phyloP scores from a whole-genome alignment of 2,888 invertebrate genomes.

The Lepidonotus clava region DNA sequence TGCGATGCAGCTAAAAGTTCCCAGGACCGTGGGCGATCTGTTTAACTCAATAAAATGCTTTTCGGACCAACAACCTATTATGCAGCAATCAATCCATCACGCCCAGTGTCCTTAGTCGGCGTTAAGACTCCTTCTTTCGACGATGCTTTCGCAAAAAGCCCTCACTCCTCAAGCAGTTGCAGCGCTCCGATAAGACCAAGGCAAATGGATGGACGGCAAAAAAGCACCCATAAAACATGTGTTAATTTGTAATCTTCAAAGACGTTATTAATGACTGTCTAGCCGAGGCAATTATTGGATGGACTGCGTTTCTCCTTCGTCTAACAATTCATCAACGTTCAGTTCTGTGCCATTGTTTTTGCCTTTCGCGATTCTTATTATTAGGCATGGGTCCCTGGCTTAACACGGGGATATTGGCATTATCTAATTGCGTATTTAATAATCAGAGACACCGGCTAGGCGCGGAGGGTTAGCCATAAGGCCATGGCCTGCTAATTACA shows the following conservation, averaged over 20 bases:
- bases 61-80: background rate
- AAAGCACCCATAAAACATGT: background rate
- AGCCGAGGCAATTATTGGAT: constrained; percentile 8
- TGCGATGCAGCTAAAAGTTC: background rate
- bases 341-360: too few species aligned
- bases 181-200: background rate
- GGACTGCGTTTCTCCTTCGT: background rate
- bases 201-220: constrained; percentile 29
- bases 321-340: too few species aligned
- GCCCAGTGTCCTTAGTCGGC: background rate
- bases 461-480: too few species aligned
- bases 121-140: background rate
- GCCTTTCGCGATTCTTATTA: too few species aligned
- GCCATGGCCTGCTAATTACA: too few species aligned
- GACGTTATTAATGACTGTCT: constrained; percentile 28
- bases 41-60: background rate
- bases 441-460: too few species aligned
- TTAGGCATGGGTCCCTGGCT: too few species aligned
- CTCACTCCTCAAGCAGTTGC: background rate
- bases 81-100: background rate
- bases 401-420: too few species aligned
- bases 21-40: background rate
- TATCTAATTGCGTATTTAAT: too few species aligned
- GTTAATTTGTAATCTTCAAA: constrained; percentile 38
- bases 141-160: background rate